A percentile compares a stretch with the other conserved stretches of the same genome.
These are phyloP conservation scores for Phengaris alcon DNA, from an alignment of 2,888 invertebrate species.

Conservation along the genomic window DNA sequence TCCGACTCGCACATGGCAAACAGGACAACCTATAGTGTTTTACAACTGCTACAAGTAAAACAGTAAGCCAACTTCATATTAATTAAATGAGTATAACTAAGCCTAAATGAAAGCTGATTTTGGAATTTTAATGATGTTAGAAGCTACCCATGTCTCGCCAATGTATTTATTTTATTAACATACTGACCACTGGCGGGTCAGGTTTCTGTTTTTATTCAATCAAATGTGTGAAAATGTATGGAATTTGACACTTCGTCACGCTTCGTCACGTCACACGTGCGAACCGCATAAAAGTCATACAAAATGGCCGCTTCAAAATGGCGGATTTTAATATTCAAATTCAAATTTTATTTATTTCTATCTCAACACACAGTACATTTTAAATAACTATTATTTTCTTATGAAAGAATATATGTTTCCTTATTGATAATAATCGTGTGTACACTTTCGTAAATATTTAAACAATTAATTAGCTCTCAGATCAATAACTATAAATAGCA, in stretches of 20 bases:
- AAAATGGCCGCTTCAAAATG: neutral
- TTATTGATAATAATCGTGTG: too few relatives aligned
- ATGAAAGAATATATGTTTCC: too few relatives aligned
- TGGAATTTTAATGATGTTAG: slow-evolving; percentile 4
- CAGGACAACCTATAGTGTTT: neutral
- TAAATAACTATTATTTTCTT: too few relatives aligned
- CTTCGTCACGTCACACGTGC: neutral
- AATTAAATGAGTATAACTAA: neutral
- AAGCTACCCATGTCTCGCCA: neutral
- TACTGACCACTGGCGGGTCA: neutral
- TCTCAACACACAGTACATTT: too few relatives aligned
- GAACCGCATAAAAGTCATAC: neutral
- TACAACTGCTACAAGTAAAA: neutral
- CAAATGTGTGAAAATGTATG: slow-evolving; percentile 15
- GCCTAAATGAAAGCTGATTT: neutral
- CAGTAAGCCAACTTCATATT: neutral
- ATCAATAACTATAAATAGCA: too few relatives aligned
- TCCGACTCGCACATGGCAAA: neutral
- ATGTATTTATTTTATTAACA: neutral
- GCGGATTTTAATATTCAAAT: neutral
- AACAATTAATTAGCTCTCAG: too few relatives aligned
- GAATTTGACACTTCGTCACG: slow-evolving; percentile 14
- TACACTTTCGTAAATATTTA: too few relatives aligned
- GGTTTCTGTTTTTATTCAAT: slow-evolving; percentile 14
- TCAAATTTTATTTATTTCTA: too few relatives aligned